A percentile compares a stretch with the other conserved stretches of the same genome.
Evolutionary conservation across 2,888 invertebrate genomes (phyloP).

Genomic region (Lycocerus yunnanus): DNA sequence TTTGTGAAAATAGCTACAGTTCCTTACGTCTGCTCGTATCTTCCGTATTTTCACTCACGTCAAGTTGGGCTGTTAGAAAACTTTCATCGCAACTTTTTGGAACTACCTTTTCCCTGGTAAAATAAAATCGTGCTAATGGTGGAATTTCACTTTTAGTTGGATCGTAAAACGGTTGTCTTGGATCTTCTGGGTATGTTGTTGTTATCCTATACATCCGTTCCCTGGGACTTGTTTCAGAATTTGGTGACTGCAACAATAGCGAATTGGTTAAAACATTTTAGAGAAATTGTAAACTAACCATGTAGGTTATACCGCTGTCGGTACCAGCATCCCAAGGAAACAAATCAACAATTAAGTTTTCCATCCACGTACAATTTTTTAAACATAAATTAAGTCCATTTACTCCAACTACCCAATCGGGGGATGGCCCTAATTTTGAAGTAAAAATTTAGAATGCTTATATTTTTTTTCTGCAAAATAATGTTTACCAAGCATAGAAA

Average conservation of each 20-base stretch:
- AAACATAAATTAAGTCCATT: conserved; percentile 86
- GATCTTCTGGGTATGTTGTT: conserved; percentile 87
- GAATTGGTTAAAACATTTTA: not conserved
- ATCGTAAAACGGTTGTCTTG: conserved; percentile 90
- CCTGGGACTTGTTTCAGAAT: conserved; percentile 75
- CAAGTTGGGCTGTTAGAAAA: conserved; percentile 63
- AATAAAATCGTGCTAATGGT: conserved; percentile 82
- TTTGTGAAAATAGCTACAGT: not conserved
- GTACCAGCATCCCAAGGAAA: conserved; percentile 97
- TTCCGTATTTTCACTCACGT: conserved; percentile 71
- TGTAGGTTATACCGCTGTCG: conserved; percentile 89
- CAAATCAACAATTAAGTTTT: conserved; percentile 79
- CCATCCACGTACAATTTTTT: conserved; percentile 90
- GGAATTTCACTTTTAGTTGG: conserved; percentile 68
- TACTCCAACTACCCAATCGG: conserved; percentile 98
- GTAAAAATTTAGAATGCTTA: not conserved
- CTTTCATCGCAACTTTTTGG: conserved; percentile 75
- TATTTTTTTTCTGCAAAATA: not conserved
- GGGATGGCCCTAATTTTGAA: conserved; percentile 77
- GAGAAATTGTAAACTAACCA: conserved; percentile 60
- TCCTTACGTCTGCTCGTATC: conserved; percentile 68
- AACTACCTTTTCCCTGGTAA: conserved; percentile 75
- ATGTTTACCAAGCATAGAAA: conserved; percentile 78
- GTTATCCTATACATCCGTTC: conserved; percentile 90
- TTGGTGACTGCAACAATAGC: conserved; percentile 67